These are phyloP conservation scores for Drosophila seclusa DNA, from an alignment of 2,888 invertebrate species.

Conservation along the genomic window DNA sequence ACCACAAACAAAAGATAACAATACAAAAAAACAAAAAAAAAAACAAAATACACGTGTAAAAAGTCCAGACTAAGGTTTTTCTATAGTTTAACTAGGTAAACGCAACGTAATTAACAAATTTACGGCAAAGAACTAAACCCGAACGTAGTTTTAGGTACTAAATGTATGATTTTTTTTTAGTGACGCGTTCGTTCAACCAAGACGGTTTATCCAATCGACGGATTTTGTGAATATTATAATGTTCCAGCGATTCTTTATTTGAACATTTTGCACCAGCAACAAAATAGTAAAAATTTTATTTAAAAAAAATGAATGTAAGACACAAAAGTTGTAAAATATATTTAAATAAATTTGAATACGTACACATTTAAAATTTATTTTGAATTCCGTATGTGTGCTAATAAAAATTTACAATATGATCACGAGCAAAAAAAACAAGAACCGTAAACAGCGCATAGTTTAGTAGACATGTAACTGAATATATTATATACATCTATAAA, in stretches of 20 bases:
- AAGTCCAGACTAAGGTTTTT: slow-evolving; percentile 64
- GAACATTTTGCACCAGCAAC: slow-evolving; percentile 42
- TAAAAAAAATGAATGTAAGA: slow-evolving; percentile 6
- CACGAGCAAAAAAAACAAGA: slow-evolving; percentile 27
- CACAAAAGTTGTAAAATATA: slow-evolving; percentile 46
- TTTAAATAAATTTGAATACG: slow-evolving; percentile 37
- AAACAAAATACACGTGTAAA: slow-evolving; percentile 52
- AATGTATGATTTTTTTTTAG: slow-evolving; percentile 44
- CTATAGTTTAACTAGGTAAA: slow-evolving; percentile 68
- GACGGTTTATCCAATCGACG: slow-evolving; percentile 21
- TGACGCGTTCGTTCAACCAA: slow-evolving; percentile 48
- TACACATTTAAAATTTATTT: slow-evolving; percentile 27
- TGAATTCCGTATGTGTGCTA: slow-evolving; percentile 57
- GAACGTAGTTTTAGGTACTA: slow-evolving; percentile 47
- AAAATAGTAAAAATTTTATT: slow-evolving; percentile 62
- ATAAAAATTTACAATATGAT: slow-evolving; percentile 43
- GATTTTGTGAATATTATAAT: slow-evolving; percentile 30
- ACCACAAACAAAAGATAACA: slow-evolving; percentile 37
- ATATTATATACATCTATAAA: slow-evolving; percentile 60
- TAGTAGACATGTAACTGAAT: slow-evolving; percentile 65
- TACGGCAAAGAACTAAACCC: slow-evolving; percentile 49
- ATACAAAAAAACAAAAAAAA: slow-evolving; percentile 15
- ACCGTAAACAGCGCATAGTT: slow-evolving; percentile 67
- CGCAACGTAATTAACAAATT: slow-evolving; percentile 71
- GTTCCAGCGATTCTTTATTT: slow-evolving; percentile 36